These are phyloP conservation scores for Nyctibius grandis DNA, from an alignment of 2,797 vertebrate species.

Conservation along the genomic window DNA sequence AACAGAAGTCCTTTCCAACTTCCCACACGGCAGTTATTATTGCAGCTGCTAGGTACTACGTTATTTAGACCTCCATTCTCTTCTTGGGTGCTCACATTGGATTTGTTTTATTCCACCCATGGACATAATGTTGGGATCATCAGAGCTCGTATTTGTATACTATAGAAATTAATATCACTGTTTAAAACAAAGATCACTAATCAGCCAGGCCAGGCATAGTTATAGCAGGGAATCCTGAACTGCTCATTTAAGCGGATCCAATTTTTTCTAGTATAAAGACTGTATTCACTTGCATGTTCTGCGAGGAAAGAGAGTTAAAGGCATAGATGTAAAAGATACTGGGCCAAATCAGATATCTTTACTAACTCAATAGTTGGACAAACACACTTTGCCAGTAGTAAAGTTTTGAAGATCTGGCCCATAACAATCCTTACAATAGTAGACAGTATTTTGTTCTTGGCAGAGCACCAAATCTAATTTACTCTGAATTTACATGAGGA, in stretches of 20 bases:
- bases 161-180: neutral
- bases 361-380: slow-evolving; percentile 18
- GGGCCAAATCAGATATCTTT: slow-evolving; percentile 26
- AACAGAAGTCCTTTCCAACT: neutral
- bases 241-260: neutral
- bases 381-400: slow-evolving; percentile 1
- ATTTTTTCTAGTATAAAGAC: neutral
- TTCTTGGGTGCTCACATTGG: neutral
- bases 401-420: slow-evolving; percentile 37
- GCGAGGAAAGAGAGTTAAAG: neutral
- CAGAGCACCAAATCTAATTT: slow-evolving; percentile 36
- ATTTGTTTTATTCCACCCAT: neutral
- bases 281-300: neutral
- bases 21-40: neutral
- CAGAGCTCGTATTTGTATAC: neutral
- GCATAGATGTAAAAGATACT: neutral
- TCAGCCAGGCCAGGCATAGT: neutral
- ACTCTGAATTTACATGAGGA: slow-evolving; percentile 2
- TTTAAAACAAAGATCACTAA: neutral
- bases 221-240: neutral
- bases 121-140: neutral
- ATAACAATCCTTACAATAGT: neutral
- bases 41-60: neutral
- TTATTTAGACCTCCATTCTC: neutral
- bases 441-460: slow-evolving; percentile 36